These are phyloP conservation scores for Callocephalon fimbriatum DNA, from an alignment of 2,113 vertebrate genomes.

Conservation along the genomic window DNA sequence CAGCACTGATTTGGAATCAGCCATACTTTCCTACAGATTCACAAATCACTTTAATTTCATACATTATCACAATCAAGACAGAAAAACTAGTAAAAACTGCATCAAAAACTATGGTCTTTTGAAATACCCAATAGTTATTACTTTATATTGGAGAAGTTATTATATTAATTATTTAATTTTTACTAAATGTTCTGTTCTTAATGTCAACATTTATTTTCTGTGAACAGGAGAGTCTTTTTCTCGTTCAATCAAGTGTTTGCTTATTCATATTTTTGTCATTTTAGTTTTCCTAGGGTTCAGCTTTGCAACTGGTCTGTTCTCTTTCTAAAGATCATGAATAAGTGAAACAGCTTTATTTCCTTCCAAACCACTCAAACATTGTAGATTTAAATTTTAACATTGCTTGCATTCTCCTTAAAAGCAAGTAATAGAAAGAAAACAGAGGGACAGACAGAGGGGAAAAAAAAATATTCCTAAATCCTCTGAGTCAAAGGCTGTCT, in stretches of 20 bases:
- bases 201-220: not conserved
- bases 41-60: not conserved
- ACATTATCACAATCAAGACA: not conserved
- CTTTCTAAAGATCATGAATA: not conserved
- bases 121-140: not conserved
- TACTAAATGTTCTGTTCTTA: not conserved
- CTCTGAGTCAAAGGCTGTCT: slow-evolving; percentile 36
- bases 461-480: not conserved
- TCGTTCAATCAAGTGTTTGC: not conserved
- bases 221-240: not conserved
- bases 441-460: not conserved
- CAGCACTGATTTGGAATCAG: not conserved
- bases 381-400: not conserved
- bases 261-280: not conserved
- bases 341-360: not conserved
- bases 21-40: not conserved
- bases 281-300: not conserved
- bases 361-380: not conserved
- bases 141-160: not conserved
- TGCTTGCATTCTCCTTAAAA: not conserved
- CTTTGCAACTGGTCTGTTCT: not conserved
- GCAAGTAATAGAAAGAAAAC: not conserved
- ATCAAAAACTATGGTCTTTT: not conserved
- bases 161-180: not conserved
- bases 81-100: not conserved